Evolutionary conservation across 2,888 invertebrate genomes (phyloP), one percentile per base, ranked within the genome.

Genomic region (Philereme transversata): DNA sequence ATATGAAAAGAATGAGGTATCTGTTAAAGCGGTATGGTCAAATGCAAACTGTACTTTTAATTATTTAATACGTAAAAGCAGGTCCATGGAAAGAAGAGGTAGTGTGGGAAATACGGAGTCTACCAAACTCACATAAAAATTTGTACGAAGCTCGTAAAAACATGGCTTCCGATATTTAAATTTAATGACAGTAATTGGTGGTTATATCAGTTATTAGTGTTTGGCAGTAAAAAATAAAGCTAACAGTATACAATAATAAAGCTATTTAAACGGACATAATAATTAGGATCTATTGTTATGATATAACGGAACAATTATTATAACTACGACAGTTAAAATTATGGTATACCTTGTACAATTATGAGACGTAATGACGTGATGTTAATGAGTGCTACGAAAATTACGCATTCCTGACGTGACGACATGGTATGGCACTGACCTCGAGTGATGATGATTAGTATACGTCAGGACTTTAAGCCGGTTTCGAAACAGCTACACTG

Each of bases 391-490:
- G 59, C 68, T 70, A 71, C 67, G 70, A 68, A 73, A 71, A 71
- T 71, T 70, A 74, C 60, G 67, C 60, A 70, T 69, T 68, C 67
- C 69, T 57, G 68, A 58, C 60, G 47, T 51, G 57, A 54, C 45
- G 60, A 70, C 38, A 45, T 58, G 65, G 65, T 68, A 64, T 62
- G 65, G 62, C 62, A 61, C 60, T 51, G 64, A 57, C 63, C 62
- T 63, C 64, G 60, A 59, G 67, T 63, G 64, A 66, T 65, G 69
- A 67, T 69, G 66, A 48, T 49, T 47, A 33, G 47, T 56, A 61
- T 38, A 49, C 41, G 50, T 44, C 48, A 48, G 43, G 70, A 66
- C 60, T 62, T 65, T 63, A 49, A 79, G 81, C 84, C 80, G 81
- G 82, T 81, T 64, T 64, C 5, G 67, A 71, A 73, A 67, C 35